These are phyloP conservation scores for Drosophila pseudoobscura DNA, from an alignment of 1,140 invertebrate species.

Conservation along the genomic window DNA sequence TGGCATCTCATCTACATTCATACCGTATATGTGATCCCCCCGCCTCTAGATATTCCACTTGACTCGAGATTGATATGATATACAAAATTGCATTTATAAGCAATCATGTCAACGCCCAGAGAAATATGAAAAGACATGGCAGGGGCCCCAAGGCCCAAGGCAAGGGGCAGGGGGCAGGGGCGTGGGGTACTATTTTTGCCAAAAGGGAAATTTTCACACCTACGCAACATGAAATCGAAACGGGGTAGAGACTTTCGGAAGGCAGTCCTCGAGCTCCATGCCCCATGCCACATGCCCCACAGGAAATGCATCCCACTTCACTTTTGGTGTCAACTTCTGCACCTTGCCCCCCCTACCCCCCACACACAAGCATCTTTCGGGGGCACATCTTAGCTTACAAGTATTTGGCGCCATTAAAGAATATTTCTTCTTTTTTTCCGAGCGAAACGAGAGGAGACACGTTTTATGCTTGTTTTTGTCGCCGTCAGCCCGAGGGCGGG, in stretches of 20 bases:
- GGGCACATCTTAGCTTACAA: constrained; percentile 21
- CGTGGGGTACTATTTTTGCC: constrained; percentile 26
- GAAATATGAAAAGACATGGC: constrained; percentile 61
- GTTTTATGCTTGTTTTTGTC: constrained; percentile 53
- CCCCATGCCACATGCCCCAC: constrained; percentile 31
- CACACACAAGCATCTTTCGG: too few relatives aligned
- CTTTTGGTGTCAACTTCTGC: constrained; percentile 43
- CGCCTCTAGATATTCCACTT: constrained; percentile 2
- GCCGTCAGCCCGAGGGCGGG: constrained; percentile 45
- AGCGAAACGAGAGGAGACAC: constrained; percentile 43
- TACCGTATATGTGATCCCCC: background rate
- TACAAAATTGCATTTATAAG: constrained; percentile 79
- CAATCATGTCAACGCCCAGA: constrained; percentile 76
- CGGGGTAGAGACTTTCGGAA: constrained; percentile 8
- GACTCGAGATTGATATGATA: constrained; percentile 58
- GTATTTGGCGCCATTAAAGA: constrained; percentile 48
- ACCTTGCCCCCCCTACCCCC: background rate
- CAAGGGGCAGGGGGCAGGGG: too few relatives aligned
- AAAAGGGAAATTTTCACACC: constrained; percentile 60
- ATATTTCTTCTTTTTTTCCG: constrained; percentile 36
- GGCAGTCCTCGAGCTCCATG: background rate
- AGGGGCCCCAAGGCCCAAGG: constrained; percentile 4
- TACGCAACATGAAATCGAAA: constrained; percentile 69
- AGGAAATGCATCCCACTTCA: constrained; percentile 64
- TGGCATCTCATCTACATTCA: background rate